Evolutionary conservation across 2,113 vertebrate species (phyloP).

Genomic region (Petroica traversi): DNA sequence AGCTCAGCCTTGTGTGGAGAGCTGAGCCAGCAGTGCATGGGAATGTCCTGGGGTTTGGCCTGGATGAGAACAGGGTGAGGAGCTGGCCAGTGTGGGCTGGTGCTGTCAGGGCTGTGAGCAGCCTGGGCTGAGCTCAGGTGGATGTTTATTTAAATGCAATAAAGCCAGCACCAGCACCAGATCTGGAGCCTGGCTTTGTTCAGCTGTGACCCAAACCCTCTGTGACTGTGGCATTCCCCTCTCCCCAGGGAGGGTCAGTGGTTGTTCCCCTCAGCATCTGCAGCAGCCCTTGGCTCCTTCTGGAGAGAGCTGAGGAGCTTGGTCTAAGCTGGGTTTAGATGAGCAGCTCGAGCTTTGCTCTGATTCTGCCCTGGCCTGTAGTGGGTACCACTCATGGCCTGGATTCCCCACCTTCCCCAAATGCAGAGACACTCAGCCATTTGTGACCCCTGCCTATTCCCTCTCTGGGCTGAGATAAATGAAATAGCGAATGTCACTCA

Average conservation of each 20-base stretch:
- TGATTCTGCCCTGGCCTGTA: not conserved
- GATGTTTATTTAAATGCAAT: not conserved
- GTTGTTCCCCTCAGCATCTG: not conserved
- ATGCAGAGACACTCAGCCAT: not conserved
- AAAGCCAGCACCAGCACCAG: not conserved
- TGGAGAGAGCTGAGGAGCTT: not conserved
- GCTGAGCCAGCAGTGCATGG: not conserved
- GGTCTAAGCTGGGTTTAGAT: not conserved
- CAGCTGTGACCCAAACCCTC: not conserved
- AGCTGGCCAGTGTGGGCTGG: rapidly evolving
- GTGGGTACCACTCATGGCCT: not conserved
- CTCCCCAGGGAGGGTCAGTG: not conserved
- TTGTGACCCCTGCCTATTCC: not conserved
- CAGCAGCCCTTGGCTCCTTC: not conserved
- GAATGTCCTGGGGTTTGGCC: rapidly evolving
- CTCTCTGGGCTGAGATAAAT: not conserved
- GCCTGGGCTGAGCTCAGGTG: not conserved
- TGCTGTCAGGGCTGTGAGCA: not conserved
- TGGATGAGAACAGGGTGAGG: not conserved
- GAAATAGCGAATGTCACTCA: not conserved
- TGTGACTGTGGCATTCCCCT: not conserved
- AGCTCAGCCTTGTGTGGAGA: not conserved
- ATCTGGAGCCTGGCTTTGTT: not conserved
- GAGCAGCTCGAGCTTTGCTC: not conserved
- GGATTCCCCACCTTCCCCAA: not conserved